Conservation (phyloP, 2,797 vertebrate species). For the Spinus pinus region DNA sequence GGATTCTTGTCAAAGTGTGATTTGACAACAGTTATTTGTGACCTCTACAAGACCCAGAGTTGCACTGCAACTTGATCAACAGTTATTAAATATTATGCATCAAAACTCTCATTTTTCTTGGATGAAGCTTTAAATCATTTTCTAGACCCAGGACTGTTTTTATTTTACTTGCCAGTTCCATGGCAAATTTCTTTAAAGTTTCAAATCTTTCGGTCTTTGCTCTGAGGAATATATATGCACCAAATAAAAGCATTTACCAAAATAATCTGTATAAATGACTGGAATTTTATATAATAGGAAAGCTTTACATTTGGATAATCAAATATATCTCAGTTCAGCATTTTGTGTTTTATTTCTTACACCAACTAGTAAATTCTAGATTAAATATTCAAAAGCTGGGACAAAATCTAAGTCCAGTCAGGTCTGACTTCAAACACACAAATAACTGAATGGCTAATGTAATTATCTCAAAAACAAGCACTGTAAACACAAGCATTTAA, state of each 20-base stretch:
- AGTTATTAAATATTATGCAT: neutral
- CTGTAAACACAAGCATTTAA: neutral
- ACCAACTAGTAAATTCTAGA: neutral
- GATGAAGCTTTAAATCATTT: neutral
- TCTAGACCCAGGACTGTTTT: neutral
- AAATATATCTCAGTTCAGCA: neutral
- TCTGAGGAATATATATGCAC: neutral
- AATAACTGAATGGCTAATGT: neutral
- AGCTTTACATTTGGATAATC: neutral
- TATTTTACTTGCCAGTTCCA: neutral
- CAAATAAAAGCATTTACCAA: neutral
- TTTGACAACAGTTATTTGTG: neutral
- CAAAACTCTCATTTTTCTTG: neutral
- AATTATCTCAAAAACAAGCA: neutral
- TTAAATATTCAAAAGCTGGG: neutral
- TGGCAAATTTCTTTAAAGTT: neutral
- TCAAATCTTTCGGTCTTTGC: neutral
- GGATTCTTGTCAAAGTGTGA: neutral
- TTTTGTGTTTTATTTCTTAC: neutral
- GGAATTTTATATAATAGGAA: neutral
- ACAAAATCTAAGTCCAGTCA: neutral
- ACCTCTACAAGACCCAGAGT: neutral
- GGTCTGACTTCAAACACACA: neutral
- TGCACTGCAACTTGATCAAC: neutral
- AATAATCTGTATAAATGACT: neutral